Evolutionary conservation across 2,888 invertebrate genomes (phyloP), one percentile per base, ranked within the genome.

Genomic region (Meghimatium bilineatum): DNA sequence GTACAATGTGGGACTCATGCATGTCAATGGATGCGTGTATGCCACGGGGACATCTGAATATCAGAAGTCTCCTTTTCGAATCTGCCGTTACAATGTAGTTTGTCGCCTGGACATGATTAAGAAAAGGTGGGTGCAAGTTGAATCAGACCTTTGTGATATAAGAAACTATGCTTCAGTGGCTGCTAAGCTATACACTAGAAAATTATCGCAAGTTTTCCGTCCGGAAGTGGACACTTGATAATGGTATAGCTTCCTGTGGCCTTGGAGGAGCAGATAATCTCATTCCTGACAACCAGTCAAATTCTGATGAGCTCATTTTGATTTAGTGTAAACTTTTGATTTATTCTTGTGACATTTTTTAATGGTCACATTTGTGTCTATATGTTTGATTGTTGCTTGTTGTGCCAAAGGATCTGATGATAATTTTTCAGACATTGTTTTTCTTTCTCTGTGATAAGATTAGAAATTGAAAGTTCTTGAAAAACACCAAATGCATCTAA

Each of bases 181-280:
- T 49, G 91, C 90, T 26, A 91, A 92, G 85, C 89, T 93, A 81
- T 91, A 93, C 83, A 92, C 93, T 0, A 85, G 93, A 34, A 92
- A 92, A 86, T 88, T 93, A 3, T 91, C 91, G 17, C 92, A 92
- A 85, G 90, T 93, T 2, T 92, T 92, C 83, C 86, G 91, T 56
- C 91, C 90, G 8, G 90, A 91, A 38, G 91, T 91, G 36, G 91
- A 91, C 77, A 84, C 81, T 60, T 84, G 77, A 80, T 69, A 36
- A 14, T 10, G 12, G 44, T 34, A 34, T 29, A n/a, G 69, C 49
- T 26, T 38, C n/a, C 72, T n/a, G 17, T 72, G 44, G 72, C 72
- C 72, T 72, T 72, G 14, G n/a, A 36, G 29, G 38, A 69, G 34
- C 26, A 69, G 69, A 38, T 69, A 36, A 69, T 36, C 38, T 69